Base-by-base conservation (phyloP, 2,888 invertebrate species). In the Lobophora halterata region DNA sequence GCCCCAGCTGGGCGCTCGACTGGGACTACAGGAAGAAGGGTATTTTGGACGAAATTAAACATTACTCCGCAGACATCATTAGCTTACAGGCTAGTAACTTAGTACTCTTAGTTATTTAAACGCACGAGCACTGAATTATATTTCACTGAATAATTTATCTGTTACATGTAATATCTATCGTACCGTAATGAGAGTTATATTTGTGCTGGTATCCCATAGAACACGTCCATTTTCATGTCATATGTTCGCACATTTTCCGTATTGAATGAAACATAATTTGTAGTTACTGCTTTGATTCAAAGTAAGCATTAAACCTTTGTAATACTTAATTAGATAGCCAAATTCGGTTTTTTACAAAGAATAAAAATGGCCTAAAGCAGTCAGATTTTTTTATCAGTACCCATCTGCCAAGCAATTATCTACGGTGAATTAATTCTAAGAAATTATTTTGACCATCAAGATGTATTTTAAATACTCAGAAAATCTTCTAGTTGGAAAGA, bases 21-120 rank as follows among this genome's bases (percentile, higher is more conserved):
- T 99, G 99, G 99, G 97, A 98, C 69, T 99, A 99, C 89, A 90
- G 99, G 60, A 97, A 98, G 89, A 97, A 97, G 86, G 95, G 96
- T 47, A 99, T 99, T 71, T 91, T 99, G 69, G 96, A 96, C 71
- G 99, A 99, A 87, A 97, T 99, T 70, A 91, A 95, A 58, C 97
- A 97, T 79, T 98, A 98, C 80, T 93, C 95, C 34, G 98, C 98
- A 29, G 99, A 99, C 80, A 97, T 99, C 62, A 98, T 99, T 75
- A 97, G 97, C 71, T 90, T 96, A 69, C 88, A 88, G 85, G 88
- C 70, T 52, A 52, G 56, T 55, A 53, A 50, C 49, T 54, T 56
- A 52, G 49, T 56, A 47, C 35, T 54, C 49, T 55, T 52, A 52
- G 55, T 55, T 55, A 43, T 47, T 44, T 47, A 44, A 49, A 45